Evolutionary conservation across 2,113 vertebrate species (phyloP), one percentile per base, ranked within the genome.

Genomic region (Lepidothrix coronata): DNA sequence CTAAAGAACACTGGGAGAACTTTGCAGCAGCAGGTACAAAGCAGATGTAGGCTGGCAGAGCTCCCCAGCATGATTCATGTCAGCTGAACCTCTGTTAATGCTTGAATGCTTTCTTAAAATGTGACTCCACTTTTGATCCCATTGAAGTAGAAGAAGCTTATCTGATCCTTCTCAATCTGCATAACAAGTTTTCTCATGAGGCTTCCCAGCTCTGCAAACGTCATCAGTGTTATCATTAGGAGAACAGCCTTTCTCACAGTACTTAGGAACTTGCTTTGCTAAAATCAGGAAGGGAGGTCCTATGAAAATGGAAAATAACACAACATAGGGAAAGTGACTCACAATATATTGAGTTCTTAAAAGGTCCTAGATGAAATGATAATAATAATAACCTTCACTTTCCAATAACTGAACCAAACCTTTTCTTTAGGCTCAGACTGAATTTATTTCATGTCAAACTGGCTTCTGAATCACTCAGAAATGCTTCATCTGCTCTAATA

Each of bases 251-350:
- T 96, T 95, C 96, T 91, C 93, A 96, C 91, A 96, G 49, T 74
- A 71, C 55, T 90, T 76, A 76, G 82, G 74, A 94, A 95, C 58
- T 85, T 76, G 58, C 80, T 89, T 94, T 94, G 62, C 88, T 74
- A 31, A 89, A 91, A 55, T 76, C 93, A 94, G 95, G 93, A 96
- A 96, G 89, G 93, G 89, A 79, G 92, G 82, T 93, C 77, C 66
- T 74, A 70, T 18, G 25, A 93, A 95, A 95, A 76, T 72, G 71
- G 63, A 95, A 93, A 96, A 88, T 63, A 94, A 66, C 31, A 89
- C 51, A 91, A 80, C 94, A 88, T 85, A 93, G 39, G 89, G 39
- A 90, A 93, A 91, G 49, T 96, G 90, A 97, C 93, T 97, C 91
- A 95, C 43, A 74, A 57, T 71, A 88, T 88, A 85, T 44, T 6